Conservation (phyloP, 1,140 invertebrate species). For the Rhizoglyphus robini region DNA sequence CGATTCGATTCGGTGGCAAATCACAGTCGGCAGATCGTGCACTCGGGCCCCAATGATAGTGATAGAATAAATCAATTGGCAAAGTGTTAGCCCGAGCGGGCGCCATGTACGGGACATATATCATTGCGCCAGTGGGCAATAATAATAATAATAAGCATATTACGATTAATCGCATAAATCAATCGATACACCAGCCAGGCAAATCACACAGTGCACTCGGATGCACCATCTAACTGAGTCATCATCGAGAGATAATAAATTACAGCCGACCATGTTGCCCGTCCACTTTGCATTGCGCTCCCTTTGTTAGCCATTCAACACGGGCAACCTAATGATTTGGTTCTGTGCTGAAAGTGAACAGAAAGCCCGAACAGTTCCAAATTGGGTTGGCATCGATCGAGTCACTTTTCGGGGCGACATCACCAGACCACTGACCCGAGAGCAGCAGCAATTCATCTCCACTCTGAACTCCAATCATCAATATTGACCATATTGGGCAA, state of each 20-base stretch:
- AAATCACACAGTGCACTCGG: background rate
- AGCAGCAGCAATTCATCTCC: background rate
- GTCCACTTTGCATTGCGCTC: background rate
- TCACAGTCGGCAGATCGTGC: no score
- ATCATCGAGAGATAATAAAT: background rate
- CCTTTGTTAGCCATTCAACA: background rate
- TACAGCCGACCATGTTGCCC: background rate
- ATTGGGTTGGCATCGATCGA: no score
- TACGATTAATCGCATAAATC: background rate
- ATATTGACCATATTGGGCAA: background rate
- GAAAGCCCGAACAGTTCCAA: no score
- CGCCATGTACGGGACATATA: background rate
- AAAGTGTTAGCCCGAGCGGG: background rate
- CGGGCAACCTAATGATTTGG: no score
- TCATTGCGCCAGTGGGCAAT: background rate
- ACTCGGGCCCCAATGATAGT: background rate
- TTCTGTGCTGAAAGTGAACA: no score
- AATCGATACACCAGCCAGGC: background rate
- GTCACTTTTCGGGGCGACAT: no score
- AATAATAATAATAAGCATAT: background rate
- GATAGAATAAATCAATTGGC: background rate
- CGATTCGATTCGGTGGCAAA: no score
- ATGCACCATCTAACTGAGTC: background rate
- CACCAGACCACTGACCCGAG: background rate
- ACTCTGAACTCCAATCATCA: background rate